These are phyloP conservation scores for Crenuchus spilurus DNA, from an alignment of 2,797 vertebrate species.

Conservation along the genomic window DNA sequence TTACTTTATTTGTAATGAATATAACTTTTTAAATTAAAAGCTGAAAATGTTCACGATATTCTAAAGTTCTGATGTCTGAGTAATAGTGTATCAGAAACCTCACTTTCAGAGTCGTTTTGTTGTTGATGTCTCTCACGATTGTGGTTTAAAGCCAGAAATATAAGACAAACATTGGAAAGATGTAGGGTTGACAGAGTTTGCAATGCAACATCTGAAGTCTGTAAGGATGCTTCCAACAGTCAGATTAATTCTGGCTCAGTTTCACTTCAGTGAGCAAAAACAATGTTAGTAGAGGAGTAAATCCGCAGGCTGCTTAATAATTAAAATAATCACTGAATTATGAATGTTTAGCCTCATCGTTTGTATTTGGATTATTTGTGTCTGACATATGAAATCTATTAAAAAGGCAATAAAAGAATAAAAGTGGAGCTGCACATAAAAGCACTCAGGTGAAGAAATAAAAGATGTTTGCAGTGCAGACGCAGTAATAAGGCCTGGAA, in stretches of 20 bases:
- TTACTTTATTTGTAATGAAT: too few relatives aligned
- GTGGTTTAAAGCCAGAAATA: too few relatives aligned
- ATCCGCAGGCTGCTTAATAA: background rate
- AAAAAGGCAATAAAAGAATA: constrained; percentile 9
- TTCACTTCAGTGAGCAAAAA: background rate
- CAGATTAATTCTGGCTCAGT: background rate
- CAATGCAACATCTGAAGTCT: too few relatives aligned
- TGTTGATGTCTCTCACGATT: too few relatives aligned
- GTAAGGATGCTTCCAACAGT: too few relatives aligned
- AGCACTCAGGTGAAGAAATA: constrained; percentile 1
- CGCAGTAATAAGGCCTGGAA: constrained; percentile 36
- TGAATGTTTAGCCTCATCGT: background rate
- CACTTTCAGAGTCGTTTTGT: too few relatives aligned
- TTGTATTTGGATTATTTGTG: background rate
- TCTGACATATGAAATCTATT: background rate
- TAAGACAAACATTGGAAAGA: too few relatives aligned
- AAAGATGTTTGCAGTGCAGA: background rate
- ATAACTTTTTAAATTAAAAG: too few relatives aligned
- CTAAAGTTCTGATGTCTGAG: too few relatives aligned
- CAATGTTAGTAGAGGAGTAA: background rate
- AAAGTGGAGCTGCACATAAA: constrained; percentile 13
- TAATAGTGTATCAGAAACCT: too few relatives aligned
- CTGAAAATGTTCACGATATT: too few relatives aligned
- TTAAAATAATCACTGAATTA: background rate
- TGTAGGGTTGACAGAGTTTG: too few relatives aligned